These are phyloP conservation scores for Neotoxoptera formosana DNA, from an alignment of 1,140 invertebrate species.

Conservation along the genomic window DNA sequence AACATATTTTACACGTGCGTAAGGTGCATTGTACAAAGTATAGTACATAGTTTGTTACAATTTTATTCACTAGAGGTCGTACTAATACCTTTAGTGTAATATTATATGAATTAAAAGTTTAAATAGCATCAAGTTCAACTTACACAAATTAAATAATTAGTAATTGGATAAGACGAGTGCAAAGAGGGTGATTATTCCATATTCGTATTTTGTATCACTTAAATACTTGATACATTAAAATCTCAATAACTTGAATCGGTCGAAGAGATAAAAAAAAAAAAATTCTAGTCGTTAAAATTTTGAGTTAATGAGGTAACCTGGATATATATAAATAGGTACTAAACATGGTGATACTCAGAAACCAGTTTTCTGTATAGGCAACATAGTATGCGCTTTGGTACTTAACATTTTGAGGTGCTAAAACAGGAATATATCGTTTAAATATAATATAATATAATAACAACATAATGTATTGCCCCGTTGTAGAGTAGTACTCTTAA, in stretches of 20 bases:
- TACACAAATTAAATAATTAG: not conserved
- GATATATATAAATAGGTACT: not conserved
- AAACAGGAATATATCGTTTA: not conserved
- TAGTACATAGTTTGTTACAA: not conserved
- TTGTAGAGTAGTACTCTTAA: not conserved
- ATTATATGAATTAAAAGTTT: not conserved
- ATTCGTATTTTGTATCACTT: not conserved
- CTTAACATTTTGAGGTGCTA: not conserved
- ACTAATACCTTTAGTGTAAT: not conserved
- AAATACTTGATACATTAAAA: not conserved
- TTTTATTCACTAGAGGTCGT: slow-evolving; percentile 16
- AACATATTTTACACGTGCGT: not conserved
- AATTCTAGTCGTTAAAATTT: no score
- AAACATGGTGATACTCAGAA: not conserved
- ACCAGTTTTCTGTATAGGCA: not conserved
- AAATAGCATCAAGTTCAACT: not conserved
- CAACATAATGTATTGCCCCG: not conserved
- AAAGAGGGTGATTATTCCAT: not conserved
- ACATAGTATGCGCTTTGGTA: not conserved
- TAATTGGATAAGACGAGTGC: not conserved
- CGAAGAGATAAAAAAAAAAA: no score
- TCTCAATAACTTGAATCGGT: no score
- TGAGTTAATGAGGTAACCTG: no score
- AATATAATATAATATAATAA: not conserved
- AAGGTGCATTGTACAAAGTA: not conserved